phyloP scores from a whole-genome alignment of 2,113 vertebrate species.

The Etheostoma spectabile region DNA sequence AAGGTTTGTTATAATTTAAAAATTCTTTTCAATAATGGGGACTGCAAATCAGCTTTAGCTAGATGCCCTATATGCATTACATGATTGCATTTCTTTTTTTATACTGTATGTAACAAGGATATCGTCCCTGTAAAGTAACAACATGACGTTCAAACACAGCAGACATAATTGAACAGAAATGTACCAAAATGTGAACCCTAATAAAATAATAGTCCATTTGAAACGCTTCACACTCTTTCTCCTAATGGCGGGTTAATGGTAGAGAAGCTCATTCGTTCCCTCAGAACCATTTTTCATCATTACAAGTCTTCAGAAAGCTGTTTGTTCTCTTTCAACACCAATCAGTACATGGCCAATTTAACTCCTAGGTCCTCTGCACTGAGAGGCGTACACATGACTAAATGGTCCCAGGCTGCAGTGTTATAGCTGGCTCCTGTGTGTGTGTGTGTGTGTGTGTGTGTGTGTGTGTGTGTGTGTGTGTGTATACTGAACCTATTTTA shows the following conservation, averaged over 20 bases:
- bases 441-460: background rate
- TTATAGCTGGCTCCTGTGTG: background rate
- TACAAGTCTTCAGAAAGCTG: constrained; percentile 37
- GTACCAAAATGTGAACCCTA: background rate
- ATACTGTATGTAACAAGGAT: background rate
- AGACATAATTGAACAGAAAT: background rate
- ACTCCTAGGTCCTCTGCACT: constrained; percentile 39
- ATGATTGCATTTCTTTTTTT: background rate
- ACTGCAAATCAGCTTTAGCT: background rate
- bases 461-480: background rate
- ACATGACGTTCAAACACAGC: background rate
- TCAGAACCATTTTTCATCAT: constrained; percentile 59
- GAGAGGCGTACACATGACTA: constrained; percentile 14
- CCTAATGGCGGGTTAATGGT: constrained; percentile 30
- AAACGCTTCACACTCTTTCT: background rate
- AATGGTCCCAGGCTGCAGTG: constrained; percentile 3
- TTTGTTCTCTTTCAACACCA: constrained; percentile 63
- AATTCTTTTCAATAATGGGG: background rate
- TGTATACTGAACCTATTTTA: too few relatives aligned
- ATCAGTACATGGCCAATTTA: constrained; percentile 63
- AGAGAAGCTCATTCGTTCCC: background rate
- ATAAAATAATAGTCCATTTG: background rate
- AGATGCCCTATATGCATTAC: background rate
- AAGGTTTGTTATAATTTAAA: background rate
- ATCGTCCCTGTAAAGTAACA: background rate